Percentiles rank a stretch among this genome's conserved stretches.
phyloP scores from a whole-genome alignment of 2,113 vertebrate species.

The Calyptomena viridis region DNA sequence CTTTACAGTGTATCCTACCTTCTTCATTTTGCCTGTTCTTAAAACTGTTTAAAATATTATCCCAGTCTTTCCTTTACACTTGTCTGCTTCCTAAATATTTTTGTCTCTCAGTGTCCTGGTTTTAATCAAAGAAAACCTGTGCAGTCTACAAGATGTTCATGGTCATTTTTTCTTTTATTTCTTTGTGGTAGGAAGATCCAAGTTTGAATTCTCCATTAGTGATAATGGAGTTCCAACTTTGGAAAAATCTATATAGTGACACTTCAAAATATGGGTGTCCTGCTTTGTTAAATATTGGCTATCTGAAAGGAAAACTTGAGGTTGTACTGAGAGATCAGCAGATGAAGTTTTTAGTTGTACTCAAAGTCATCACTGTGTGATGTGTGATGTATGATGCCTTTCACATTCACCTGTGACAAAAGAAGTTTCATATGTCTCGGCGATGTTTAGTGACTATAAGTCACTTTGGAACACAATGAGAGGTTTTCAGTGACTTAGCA shows the following conservation, averaged over 20 bases:
- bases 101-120: background rate
- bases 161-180: background rate
- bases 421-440: background rate
- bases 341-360: background rate
- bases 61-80: background rate
- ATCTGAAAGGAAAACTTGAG: background rate
- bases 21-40: background rate
- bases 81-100: background rate
- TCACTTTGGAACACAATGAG: background rate
- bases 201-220: background rate
- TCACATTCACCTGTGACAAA: background rate
- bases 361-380: background rate
- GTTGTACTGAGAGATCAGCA: background rate
- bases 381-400: background rate
- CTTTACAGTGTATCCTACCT: background rate
- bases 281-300: background rate
- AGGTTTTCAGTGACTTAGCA: background rate
- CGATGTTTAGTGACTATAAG: background rate
- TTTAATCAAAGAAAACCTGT: background rate
- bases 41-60: background rate
- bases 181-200: background rate
- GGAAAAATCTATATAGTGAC: background rate
- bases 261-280: background rate
- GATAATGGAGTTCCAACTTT: background rate
- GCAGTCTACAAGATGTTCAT: background rate